These are phyloP conservation scores for Caerostris darwini DNA, from an alignment of 1,140 invertebrate genomes.

Conservation along the genomic window DNA sequence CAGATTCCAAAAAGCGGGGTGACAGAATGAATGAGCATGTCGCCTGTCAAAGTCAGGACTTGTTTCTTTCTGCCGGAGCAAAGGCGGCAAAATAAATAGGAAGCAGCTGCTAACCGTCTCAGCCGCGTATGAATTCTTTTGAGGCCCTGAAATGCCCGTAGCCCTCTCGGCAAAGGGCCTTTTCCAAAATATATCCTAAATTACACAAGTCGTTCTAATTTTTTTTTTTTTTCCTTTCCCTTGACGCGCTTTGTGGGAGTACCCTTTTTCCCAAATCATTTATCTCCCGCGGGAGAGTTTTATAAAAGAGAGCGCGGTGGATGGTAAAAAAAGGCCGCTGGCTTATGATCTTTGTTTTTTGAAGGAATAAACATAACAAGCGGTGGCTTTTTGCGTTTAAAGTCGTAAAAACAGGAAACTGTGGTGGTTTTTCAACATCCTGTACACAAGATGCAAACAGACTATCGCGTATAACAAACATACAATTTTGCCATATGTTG, in stretches of 20 bases:
- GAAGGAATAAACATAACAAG: background rate
- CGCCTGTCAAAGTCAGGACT: constrained; percentile 67
- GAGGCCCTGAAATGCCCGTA: background rate
- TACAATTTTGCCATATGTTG: no score
- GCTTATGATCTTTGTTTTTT: constrained; percentile 10
- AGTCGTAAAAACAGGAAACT: constrained; percentile 33
- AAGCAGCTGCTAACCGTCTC: constrained; percentile 68
- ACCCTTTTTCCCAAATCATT: constrained; percentile 49
- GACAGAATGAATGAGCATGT: constrained; percentile 74
- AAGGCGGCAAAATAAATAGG: constrained; percentile 73
- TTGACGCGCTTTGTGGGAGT: background rate
- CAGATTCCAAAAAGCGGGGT: constrained; percentile 52
- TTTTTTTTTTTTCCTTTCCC: background rate
- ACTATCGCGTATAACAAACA: no score
- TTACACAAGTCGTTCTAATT: constrained; percentile 6
- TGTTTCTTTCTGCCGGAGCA: constrained; percentile 44
- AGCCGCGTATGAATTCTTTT: constrained; percentile 50
- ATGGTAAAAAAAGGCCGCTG: constrained; percentile 1
- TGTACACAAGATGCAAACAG: background rate
- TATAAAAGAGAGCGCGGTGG: constrained; percentile 21
- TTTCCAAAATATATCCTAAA: constrained; percentile 46
- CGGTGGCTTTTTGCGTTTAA: background rate
- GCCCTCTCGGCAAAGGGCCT: constrained; percentile 14
- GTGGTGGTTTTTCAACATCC: background rate
- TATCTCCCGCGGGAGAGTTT: constrained; percentile 27